Evolutionary conservation across 1,140 invertebrate genomes (phyloP).

Genomic region (Drosophila lacertosa): DNA sequence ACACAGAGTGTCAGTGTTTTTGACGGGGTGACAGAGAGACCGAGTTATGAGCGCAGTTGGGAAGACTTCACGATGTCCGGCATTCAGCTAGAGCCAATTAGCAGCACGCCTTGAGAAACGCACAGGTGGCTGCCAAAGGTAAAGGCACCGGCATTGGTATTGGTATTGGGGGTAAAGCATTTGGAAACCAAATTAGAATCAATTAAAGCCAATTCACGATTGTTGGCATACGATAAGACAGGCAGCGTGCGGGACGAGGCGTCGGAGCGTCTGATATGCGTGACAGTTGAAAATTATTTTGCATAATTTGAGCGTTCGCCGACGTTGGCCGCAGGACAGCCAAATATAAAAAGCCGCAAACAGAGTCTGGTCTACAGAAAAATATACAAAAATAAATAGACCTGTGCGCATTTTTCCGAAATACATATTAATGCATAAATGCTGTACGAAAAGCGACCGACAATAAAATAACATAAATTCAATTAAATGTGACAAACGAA

Average conservation of each 20-base stretch:
- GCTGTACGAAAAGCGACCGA: slow-evolving; percentile 57
- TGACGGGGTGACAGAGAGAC: slow-evolving; percentile 25
- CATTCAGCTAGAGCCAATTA: slow-evolving; percentile 66
- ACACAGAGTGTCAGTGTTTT: slow-evolving; percentile 26
- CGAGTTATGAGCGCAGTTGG: slow-evolving; percentile 35
- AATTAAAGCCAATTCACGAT: slow-evolving; percentile 70
- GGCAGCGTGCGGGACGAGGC: not conserved
- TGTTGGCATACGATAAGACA: slow-evolving; percentile 52
- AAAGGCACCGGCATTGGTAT: too few relatives aligned
- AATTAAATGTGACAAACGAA: slow-evolving; percentile 81
- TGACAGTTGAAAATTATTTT: slow-evolving; percentile 82
- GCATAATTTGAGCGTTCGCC: slow-evolving; percentile 77
- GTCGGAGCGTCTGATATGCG: slow-evolving; percentile 51
- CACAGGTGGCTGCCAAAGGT: slow-evolving; percentile 69
- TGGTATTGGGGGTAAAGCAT: slow-evolving; percentile 4
- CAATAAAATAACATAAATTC: slow-evolving; percentile 81
- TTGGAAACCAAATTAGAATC: slow-evolving; percentile 72
- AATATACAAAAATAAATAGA: slow-evolving; percentile 25
- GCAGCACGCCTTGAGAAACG: slow-evolving; percentile 79
- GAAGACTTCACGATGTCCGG: slow-evolving; percentile 54
- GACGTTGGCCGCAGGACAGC: slow-evolving; percentile 7
- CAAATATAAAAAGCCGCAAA: slow-evolving; percentile 60
- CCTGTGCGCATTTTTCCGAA: slow-evolving; percentile 40
- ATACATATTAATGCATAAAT: slow-evolving; percentile 82
- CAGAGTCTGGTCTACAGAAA: slow-evolving; percentile 32